Evolutionary conservation across 2,888 invertebrate species (phyloP).

Genomic region (Epsilonema sp.): DNA sequence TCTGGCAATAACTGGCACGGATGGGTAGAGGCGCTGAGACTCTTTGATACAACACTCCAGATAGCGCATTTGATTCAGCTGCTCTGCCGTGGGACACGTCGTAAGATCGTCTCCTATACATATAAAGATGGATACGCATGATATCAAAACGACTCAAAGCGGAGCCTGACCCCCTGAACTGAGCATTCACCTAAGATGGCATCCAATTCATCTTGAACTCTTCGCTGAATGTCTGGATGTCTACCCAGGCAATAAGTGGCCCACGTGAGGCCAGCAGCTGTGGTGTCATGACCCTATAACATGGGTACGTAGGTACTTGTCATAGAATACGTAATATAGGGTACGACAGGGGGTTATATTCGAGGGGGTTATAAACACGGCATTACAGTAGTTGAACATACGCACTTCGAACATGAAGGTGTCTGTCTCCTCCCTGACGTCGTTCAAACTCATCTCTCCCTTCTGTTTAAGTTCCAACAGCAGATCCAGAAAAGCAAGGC

Average conservation of each 20-base stretch:
- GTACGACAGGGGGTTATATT: no score
- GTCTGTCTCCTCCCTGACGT: slow-evolving; percentile 32
- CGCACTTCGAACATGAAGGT: slow-evolving; percentile 30
- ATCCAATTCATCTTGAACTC: slow-evolving; percentile 20
- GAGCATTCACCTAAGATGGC: neutral
- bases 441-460: slow-evolving; percentile 37
- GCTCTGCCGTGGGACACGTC: no score
- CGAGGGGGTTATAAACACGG: no score
- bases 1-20: no score
- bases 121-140: neutral
- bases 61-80: no score
- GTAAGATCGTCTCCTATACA: no score
- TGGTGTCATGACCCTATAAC: slow-evolving; percentile 48
- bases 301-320: neutral
- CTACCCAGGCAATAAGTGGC: slow-evolving; percentile 56
- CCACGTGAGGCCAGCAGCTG: slow-evolving; percentile 66
- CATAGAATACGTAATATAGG: neutral
- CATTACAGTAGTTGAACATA: no score
- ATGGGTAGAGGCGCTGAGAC: no score
- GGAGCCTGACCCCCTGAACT: neutral
- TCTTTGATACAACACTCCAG: no score
- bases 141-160: neutral
- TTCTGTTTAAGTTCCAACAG: slow-evolving; percentile 53
- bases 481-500: slow-evolving; percentile 62
- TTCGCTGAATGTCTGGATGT: slow-evolving; percentile 50